Evolutionary conservation across 2,888 invertebrate genomes (phyloP).

Genomic region (Platerodrilus igneus): DNA sequence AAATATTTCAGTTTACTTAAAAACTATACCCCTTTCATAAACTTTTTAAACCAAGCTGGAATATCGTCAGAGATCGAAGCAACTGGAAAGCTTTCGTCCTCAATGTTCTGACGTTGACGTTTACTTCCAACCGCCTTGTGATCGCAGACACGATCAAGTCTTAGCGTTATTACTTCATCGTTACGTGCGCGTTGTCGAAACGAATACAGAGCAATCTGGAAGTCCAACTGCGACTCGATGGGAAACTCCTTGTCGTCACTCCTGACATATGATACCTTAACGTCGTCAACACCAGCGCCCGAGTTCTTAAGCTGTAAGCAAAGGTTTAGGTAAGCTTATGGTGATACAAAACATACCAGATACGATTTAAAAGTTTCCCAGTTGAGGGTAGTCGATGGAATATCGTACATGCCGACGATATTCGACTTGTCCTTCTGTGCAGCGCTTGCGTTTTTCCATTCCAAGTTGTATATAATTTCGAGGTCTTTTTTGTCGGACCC

Average conservation of each 20-base stretch:
- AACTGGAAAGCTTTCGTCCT: neutral
- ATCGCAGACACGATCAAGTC: conserved; percentile 38
- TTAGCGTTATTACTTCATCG: conserved; percentile 42
- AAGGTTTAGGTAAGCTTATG: neutral
- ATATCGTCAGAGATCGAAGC: conserved; percentile 20
- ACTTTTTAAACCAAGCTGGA: conserved; percentile 43
- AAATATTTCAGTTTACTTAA: neutral
- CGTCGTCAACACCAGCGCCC: conserved; percentile 43
- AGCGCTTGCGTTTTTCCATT: conserved; percentile 45
- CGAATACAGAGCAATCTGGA: conserved; percentile 45
- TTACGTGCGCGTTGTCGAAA: conserved; percentile 43
- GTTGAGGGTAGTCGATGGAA: conserved; percentile 45
- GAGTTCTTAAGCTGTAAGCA: conserved; percentile 45
- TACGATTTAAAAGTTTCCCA: conserved; percentile 49
- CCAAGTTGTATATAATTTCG: conserved; percentile 47
- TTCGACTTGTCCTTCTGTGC: conserved; percentile 42
- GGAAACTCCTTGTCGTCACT: conserved; percentile 45
- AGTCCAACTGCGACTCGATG: conserved; percentile 47
- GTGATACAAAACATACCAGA: conserved; percentile 38
- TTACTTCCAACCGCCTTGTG: no score
- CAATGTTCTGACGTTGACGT: neutral
- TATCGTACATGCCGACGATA: conserved; percentile 47
- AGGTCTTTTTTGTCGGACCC: conserved; percentile 36
- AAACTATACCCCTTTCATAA: conserved; percentile 40
- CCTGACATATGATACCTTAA: conserved; percentile 46